These are phyloP conservation scores for Eurois occulta DNA, from an alignment of 2,888 invertebrate genomes.

Conservation along the genomic window DNA sequence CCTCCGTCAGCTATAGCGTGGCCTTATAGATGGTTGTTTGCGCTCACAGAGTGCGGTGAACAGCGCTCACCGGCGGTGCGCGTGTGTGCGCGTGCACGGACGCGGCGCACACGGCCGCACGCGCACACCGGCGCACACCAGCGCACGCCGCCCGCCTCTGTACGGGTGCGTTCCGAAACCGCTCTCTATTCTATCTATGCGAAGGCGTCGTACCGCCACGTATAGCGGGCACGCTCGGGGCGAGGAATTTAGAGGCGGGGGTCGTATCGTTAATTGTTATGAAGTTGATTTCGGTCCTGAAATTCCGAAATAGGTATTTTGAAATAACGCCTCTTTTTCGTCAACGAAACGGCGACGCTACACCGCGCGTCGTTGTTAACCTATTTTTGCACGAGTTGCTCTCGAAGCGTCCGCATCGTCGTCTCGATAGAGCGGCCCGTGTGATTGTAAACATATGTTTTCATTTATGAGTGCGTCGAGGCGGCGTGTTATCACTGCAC, in stretches of 20 bases:
- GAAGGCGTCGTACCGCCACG: slow-evolving; percentile 90
- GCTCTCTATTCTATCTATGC: slow-evolving; percentile 91
- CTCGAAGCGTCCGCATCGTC: slow-evolving; percentile 52
- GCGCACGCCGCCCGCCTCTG: slow-evolving; percentile 67
- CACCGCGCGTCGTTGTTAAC: slow-evolving; percentile 54
- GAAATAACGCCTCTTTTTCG: slow-evolving; percentile 89
- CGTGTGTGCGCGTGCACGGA: slow-evolving; percentile 83
- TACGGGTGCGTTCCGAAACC: slow-evolving; percentile 90
- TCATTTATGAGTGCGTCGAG: slow-evolving; percentile 76
- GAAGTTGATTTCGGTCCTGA: slow-evolving; percentile 91
- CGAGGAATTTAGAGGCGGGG: slow-evolving; percentile 91
- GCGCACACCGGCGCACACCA: slow-evolving; percentile 78
- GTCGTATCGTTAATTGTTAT: slow-evolving; percentile 91
- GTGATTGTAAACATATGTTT: slow-evolving; percentile 74
- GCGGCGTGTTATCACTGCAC: slow-evolving; percentile 80
- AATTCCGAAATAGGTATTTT: slow-evolving; percentile 90
- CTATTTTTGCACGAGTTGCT: slow-evolving; percentile 65
- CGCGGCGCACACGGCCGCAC: slow-evolving; percentile 74
- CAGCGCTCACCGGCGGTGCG: slow-evolving; percentile 89
- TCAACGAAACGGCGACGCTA: slow-evolving; percentile 72
- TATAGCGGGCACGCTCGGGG: slow-evolving; percentile 90
- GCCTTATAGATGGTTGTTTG: slow-evolving; percentile 91
- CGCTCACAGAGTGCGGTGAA: slow-evolving; percentile 91
- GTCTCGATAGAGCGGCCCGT: slow-evolving; percentile 62
- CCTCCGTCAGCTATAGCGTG: slow-evolving; percentile 90